Evolutionary conservation across 2,888 invertebrate genomes (phyloP).

Genomic region (Ctenicera cuprea): DNA sequence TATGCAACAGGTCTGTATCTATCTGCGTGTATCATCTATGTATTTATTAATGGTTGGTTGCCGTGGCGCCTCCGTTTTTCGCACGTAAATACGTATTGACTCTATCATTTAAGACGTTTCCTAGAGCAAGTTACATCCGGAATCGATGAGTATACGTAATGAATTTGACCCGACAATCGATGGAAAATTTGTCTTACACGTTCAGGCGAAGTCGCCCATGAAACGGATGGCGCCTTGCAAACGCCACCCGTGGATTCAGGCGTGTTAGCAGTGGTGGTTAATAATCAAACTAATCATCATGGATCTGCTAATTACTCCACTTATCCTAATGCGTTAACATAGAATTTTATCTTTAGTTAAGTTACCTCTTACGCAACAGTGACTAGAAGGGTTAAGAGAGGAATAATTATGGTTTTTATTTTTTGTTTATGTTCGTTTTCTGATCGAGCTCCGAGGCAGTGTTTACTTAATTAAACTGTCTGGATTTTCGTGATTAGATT

Average conservation of each 20-base stretch:
- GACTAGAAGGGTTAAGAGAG: background rate
- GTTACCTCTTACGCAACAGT: background rate
- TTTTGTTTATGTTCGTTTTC: background rate
- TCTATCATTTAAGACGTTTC: background rate
- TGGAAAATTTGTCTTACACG: slow-evolving; percentile 17
- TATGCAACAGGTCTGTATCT: slow-evolving; percentile 1
- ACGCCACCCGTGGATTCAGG: slow-evolving; percentile 16
- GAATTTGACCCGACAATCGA: slow-evolving; percentile 24
- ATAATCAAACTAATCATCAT: slow-evolving; percentile 15
- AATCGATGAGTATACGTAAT: slow-evolving; percentile 7
- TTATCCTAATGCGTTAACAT: background rate
- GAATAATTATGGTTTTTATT: background rate
- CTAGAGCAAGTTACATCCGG: slow-evolving; percentile 8
- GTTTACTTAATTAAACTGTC: slow-evolving; percentile 20
- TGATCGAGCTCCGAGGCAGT: background rate
- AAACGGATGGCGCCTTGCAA: slow-evolving; percentile 12
- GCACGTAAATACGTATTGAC: slow-evolving; percentile 7
- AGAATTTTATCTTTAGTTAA: background rate
- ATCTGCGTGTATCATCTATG: background rate
- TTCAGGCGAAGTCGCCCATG: slow-evolving; percentile 16
- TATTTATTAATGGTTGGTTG: background rate
- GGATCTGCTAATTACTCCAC: slow-evolving; percentile 12
- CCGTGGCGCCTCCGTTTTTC: slow-evolving; percentile 24
- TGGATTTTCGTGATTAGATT: background rate
- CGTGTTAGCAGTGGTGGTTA: slow-evolving; percentile 8